These are phyloP conservation scores for Tridacna gigas DNA, from an alignment of 2,888 invertebrate genomes.

Conservation along the genomic window DNA sequence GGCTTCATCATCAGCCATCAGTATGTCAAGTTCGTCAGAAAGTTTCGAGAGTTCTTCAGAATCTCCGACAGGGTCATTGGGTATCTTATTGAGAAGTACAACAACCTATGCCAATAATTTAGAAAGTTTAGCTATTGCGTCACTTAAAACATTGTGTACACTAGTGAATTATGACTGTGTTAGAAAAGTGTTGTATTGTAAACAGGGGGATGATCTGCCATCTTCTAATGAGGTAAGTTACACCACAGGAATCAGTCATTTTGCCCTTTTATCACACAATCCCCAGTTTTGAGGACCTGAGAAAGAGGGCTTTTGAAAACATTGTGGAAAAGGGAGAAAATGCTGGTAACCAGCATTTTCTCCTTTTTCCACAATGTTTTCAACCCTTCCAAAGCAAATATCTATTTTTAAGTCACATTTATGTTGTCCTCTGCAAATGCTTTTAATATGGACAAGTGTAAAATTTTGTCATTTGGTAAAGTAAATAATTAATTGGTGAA, in stretches of 20 bases:
- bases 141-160: slow-evolving; percentile 66
- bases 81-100: slow-evolving; percentile 68
- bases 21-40: slow-evolving; percentile 59
- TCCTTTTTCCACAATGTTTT: neutral
- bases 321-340: neutral
- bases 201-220: neutral
- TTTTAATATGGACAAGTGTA: neutral
- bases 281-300: neutral
- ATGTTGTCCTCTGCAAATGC: neutral
- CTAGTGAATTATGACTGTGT: slow-evolving; percentile 67
- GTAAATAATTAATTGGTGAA: neutral
- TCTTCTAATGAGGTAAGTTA: no score
- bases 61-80: slow-evolving; percentile 72
- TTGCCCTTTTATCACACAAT: neutral
- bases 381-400: neutral
- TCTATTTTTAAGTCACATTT: neutral
- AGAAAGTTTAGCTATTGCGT: slow-evolving; percentile 67
- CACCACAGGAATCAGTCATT: no score
- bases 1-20: slow-evolving; percentile 37
- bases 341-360: neutral
- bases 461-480: neutral
- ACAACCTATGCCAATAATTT: slow-evolving; percentile 73
- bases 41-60: slow-evolving; percentile 73
- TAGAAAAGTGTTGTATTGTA: slow-evolving; percentile 48
- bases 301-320: neutral